Evolutionary conservation across 1,140 invertebrate species (phyloP), one percentile per base, ranked within the genome.

Genomic region (Latrodectus geometricus): DNA sequence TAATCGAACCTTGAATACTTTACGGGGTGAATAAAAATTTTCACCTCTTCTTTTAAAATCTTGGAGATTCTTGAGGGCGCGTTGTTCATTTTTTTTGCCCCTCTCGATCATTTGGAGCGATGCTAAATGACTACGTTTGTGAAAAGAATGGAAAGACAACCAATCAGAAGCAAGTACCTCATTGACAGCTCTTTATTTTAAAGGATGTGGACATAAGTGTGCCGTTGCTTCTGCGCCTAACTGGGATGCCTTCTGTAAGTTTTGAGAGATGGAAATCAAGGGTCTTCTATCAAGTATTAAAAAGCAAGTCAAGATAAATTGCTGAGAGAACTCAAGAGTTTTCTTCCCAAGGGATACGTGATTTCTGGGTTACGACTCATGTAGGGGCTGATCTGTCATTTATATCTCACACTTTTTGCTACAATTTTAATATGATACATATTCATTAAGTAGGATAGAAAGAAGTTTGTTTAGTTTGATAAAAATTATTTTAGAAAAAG

Each of bases 131-230:
- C n/a, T 77, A 20, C 50, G 23, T 15, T 35, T 77, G 14, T 14
- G 52, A 61, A 77, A 56, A 49, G n/a, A 23, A 49, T 8, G 15
- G 15, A 61, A 61, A 77, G 75, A 65, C 75, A 65, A n/a, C 75
- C 75, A 77, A 77, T 77, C 75, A 77, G 75, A 61, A 61, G 48
- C 17, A 35, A 77, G 75, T 77, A 50, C 17, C 35, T 77, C n/a
- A n/a, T 20, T 77, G 56, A 77, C 75, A 77, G 23, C 23, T 23
- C 48, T 52, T 77, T 49, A 49, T 77, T 77, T 49, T 17, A 56
- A 12, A 17, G 11, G 15, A 49, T 21, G 21, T 35, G 54, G 21
- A 20, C n/a, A 12, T 21, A 77, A 56, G 21, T 17, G 20, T 9
- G 12, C 5, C 0, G 52, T 9, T 35, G 9, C 35, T 77, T 21